A percentile compares a stretch with the other conserved stretches of the same genome.
Conservation (phyloP, 1,140 invertebrate genomes). For the Cydia amplana region DNA sequence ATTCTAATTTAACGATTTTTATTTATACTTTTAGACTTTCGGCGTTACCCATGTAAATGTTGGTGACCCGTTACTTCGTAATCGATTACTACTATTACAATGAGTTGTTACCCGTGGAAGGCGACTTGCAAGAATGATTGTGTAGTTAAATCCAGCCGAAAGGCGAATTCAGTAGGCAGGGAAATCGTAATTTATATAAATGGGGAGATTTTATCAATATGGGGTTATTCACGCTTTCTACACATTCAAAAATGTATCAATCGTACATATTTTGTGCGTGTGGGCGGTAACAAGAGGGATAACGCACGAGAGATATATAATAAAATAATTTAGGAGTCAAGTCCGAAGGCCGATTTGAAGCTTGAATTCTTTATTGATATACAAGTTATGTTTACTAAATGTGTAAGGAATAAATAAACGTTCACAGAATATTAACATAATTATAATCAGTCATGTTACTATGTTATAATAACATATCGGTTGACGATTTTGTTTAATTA, state of each 20-base stretch:
- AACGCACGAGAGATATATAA: no score
- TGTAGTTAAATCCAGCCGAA: constrained; percentile 36
- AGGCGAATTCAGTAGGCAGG: constrained; percentile 11
- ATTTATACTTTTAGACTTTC: neutral
- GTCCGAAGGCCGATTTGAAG: no score
- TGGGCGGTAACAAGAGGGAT: no score
- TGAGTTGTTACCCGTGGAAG: constrained; percentile 43
- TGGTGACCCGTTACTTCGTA: constrained; percentile 22
- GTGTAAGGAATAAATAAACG: neutral
- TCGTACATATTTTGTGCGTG: neutral
- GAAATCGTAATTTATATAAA: constrained; percentile 28
- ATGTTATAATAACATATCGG: no score
- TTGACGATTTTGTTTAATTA: no score
- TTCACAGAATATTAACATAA: no score
- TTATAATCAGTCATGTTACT: no score
- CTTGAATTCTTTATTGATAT: no score
- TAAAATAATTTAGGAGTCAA: no score
- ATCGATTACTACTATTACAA: constrained; percentile 45
- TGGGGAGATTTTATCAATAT: constrained; percentile 5
- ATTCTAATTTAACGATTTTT: neutral
- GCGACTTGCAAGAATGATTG: constrained; percentile 38
- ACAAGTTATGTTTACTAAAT: no score
- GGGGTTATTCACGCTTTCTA: neutral
- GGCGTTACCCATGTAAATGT: neutral
- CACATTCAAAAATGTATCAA: neutral